phyloP scores from a whole-genome alignment of 2,797 vertebrate genomes.

The Ciconia nigra region DNA sequence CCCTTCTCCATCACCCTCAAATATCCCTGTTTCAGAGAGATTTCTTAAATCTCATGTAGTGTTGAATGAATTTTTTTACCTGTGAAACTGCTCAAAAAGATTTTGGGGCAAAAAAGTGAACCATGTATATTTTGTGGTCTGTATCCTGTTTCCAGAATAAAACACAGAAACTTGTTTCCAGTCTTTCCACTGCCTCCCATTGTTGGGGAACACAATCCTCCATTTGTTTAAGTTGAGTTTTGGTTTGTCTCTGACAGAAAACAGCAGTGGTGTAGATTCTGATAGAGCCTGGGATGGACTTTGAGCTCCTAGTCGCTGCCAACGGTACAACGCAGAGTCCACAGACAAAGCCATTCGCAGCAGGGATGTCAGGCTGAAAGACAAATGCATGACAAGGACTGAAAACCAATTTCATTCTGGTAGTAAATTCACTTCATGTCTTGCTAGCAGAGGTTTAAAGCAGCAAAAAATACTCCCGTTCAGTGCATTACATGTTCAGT shows the following conservation, averaged over 20 bases:
- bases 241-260: neutral
- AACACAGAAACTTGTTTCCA: neutral
- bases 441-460: neutral
- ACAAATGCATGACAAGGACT: neutral
- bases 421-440: neutral
- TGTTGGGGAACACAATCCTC: slow-evolving; percentile 70
- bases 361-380: slow-evolving; percentile 1
- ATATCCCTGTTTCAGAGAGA: neutral
- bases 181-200: slow-evolving; percentile 11
- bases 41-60: neutral
- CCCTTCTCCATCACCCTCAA: neutral
- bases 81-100: slow-evolving; percentile 76
- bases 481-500: neutral
- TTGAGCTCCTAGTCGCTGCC: neutral
- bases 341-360: slow-evolving; percentile 65
- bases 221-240: neutral
- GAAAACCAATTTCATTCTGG: neutral
- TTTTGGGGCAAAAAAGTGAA: slow-evolving; percentile 76
- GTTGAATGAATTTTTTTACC: slow-evolving; percentile 29
- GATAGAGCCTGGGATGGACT: neutral
- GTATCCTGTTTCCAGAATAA: slow-evolving; percentile 71
- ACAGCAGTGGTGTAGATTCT: slow-evolving; percentile 67
- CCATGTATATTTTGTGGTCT: slow-evolving; percentile 72
- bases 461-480: neutral
- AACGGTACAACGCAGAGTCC: slow-evolving; percentile 56